phyloP scores from a whole-genome alignment of 1,140 invertebrate genomes.

The Oncopodura yosiiana region DNA sequence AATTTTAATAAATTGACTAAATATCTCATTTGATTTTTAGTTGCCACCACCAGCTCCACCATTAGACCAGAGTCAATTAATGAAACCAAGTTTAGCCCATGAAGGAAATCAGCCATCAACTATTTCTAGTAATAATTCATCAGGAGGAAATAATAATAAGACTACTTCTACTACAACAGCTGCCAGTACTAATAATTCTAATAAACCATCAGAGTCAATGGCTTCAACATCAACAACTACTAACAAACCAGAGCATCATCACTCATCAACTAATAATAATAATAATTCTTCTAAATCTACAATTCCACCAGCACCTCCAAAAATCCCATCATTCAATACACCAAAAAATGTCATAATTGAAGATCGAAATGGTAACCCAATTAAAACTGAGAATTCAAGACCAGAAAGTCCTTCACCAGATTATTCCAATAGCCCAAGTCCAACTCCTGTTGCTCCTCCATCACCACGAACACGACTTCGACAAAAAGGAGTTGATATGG shows the following conservation, averaged over 20 bases:
- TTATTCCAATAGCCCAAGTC: slow-evolving; percentile 38
- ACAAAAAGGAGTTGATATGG: slow-evolving; percentile 52
- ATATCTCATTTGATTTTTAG: too few relatives aligned
- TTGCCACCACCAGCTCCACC: too few relatives aligned
- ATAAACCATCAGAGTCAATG: too few relatives aligned
- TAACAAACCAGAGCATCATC: background rate
- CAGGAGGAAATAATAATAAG: too few relatives aligned
- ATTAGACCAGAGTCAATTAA: too few relatives aligned
- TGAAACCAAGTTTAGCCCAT: too few relatives aligned
- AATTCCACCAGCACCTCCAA: background rate
- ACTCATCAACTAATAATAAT: background rate
- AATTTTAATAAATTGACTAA: too few relatives aligned
- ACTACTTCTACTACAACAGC: too few relatives aligned
- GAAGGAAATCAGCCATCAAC: too few relatives aligned
- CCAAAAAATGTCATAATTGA: background rate
- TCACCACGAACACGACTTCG: slow-evolving; percentile 37
- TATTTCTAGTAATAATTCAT: too few relatives aligned
- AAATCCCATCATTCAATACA: background rate
- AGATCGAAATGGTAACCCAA: background rate
- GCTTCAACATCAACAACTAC: too few relatives aligned
- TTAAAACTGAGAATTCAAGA: slow-evolving; percentile 1
- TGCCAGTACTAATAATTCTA: too few relatives aligned
- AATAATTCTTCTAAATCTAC: background rate
- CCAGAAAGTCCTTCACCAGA: slow-evolving; percentile 39
- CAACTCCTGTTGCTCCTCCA: slow-evolving; percentile 18